Evolutionary conservation across 2,797 vertebrate species (phyloP).

Genomic region (Myiothlypis chrysogaster): DNA sequence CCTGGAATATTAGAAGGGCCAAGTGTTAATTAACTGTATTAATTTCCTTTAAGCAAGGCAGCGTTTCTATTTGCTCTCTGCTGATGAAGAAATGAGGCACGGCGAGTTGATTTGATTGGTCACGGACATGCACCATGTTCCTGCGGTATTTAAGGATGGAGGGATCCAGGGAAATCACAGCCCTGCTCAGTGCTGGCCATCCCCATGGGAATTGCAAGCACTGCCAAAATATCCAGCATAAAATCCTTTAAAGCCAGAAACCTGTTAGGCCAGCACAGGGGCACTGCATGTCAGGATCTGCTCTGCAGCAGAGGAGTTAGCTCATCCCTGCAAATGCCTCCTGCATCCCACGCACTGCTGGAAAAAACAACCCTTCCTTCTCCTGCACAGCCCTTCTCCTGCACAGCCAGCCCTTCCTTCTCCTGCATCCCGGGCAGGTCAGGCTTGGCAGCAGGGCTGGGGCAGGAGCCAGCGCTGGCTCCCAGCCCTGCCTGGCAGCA

Average conservation of each 20-base stretch:
- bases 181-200: fast-evolving
- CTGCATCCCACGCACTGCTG: background rate
- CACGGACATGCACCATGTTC: background rate
- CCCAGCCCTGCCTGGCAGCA: background rate
- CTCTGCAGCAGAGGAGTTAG: background rate
- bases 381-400: too few species aligned
- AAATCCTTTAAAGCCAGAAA: constrained; percentile 14
- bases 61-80: background rate
- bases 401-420: background rate
- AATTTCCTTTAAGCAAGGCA: background rate
- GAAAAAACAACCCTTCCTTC: background rate
- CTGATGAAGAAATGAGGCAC: background rate
- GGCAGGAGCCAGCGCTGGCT: background rate
- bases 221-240: background rate
- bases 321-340: background rate
- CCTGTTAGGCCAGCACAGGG: background rate
- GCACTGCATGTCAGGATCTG: background rate
- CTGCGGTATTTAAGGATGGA: background rate
- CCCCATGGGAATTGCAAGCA: background rate
- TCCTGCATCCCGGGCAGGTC: background rate
- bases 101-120: background rate
- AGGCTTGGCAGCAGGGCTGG: background rate
- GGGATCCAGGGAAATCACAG: background rate
- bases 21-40: background rate
- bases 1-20: background rate